Conservation (phyloP, 2,888 invertebrate species). For the Laothoe populi region DNA sequence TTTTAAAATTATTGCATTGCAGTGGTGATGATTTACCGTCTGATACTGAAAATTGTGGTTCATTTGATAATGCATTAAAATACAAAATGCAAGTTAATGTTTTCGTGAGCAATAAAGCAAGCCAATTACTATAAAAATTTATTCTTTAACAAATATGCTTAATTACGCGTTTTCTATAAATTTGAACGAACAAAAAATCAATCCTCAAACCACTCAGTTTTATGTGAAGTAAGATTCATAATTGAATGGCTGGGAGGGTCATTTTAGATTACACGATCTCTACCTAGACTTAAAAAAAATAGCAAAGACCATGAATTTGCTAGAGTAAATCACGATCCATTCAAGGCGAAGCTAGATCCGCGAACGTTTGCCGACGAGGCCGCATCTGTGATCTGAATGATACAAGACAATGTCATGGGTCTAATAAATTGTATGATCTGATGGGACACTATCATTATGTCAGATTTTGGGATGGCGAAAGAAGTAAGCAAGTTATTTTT, state of each 20-base stretch:
- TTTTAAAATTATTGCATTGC: too few relatives aligned
- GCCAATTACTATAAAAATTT: neutral
- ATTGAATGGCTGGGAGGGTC: neutral
- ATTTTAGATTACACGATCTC: neutral
- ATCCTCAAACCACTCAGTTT: neutral
- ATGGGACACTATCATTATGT: neutral
- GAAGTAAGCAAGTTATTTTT: too few relatives aligned
- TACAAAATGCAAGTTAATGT: too few relatives aligned
- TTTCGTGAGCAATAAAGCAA: too few relatives aligned
- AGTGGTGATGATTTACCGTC: too few relatives aligned
- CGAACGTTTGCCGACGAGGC: conserved; percentile 9
- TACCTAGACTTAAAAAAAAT: neutral
- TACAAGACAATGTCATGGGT: conserved; percentile 2
- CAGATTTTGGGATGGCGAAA: too few relatives aligned
- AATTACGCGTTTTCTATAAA: neutral
- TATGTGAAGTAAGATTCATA: neutral
- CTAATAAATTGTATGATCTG: neutral
- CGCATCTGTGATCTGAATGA: neutral
- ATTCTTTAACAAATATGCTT: neutral
- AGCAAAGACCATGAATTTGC: neutral
- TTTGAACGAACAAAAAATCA: neutral
- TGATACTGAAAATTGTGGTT: too few relatives aligned
- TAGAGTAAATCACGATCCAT: conserved; percentile 1
- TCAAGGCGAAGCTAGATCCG: conserved; percentile 14
- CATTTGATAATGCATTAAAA: too few relatives aligned